Evolutionary conservation across 2,113 vertebrate genomes (phyloP).

Genomic region (Coptodon rendalli): DNA sequence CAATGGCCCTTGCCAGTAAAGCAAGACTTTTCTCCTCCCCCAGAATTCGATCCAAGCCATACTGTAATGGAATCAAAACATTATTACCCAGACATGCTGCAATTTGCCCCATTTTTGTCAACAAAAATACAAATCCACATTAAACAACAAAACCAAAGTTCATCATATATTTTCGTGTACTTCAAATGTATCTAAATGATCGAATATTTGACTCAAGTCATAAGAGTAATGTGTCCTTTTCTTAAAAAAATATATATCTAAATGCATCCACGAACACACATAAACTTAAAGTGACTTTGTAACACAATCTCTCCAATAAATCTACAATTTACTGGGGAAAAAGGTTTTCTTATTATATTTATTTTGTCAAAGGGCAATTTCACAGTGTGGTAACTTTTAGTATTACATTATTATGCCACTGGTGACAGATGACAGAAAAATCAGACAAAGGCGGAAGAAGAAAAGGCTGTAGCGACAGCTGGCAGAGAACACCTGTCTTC

Average conservation of each 20-base stretch:
- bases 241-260: background rate
- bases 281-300: background rate
- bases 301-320: background rate
- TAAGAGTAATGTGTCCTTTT: background rate
- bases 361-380: background rate
- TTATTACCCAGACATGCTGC: background rate
- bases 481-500: conserved; percentile 69
- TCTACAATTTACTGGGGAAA: background rate
- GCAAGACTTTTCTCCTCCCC: conserved; percentile 88
- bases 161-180: background rate
- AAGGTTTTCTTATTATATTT: background rate
- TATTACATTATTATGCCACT: background rate
- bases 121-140: background rate
- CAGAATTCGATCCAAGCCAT: conserved; percentile 93
- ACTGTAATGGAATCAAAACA: conserved; percentile 68
- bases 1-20: conserved; percentile 84
- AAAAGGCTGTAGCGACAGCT: conserved; percentile 56
- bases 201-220: background rate
- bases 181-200: background rate
- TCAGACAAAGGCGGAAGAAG: conserved; percentile 4
- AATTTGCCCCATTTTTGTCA: background rate
- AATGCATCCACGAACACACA: background rate
- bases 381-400: background rate
- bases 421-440: conserved; percentile 12
- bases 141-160: background rate